Evolutionary conservation across 2,113 vertebrate genomes (phyloP).

Genomic region (Plectropomus leopardus): DNA sequence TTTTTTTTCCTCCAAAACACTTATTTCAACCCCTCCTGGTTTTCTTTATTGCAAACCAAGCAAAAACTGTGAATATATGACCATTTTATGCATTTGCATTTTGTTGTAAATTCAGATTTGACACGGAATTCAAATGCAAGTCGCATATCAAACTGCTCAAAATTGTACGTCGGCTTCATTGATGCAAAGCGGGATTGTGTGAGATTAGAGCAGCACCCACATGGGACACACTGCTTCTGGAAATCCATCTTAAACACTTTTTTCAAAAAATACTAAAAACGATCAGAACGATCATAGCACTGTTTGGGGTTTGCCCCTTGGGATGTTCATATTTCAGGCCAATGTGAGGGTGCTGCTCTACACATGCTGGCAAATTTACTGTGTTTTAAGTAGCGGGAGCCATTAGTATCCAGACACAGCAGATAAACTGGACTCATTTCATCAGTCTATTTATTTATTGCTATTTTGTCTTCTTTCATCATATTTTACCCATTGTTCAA

Average conservation of each 20-base stretch:
- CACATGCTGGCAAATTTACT: background rate
- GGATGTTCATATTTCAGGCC: background rate
- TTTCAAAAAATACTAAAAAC: background rate
- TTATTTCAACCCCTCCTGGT: background rate
- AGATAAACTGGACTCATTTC: background rate
- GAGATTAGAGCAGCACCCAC: background rate
- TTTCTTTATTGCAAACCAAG: conserved; percentile 20
- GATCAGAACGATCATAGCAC: background rate
- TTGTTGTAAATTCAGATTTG: conserved; percentile 21
- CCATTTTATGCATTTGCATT: background rate
- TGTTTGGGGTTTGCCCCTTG: background rate
- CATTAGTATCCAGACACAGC: background rate
- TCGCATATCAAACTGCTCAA: background rate
- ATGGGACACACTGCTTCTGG: background rate
- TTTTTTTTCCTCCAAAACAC: conserved; percentile 13
- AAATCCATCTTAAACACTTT: background rate
- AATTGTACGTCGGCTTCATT: background rate
- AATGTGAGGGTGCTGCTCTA: background rate
- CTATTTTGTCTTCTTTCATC: background rate
- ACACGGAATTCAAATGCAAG: conserved; percentile 12
- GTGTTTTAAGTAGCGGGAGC: background rate
- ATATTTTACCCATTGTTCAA: background rate
- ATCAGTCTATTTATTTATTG: background rate
- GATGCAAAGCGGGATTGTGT: background rate
- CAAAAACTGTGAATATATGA: background rate